Percentiles rank a stretch among this genome's conserved stretches.
Evolutionary conservation across 2,888 invertebrate genomes (phyloP).

Genomic region (Pristionchus exspectatus): DNA sequence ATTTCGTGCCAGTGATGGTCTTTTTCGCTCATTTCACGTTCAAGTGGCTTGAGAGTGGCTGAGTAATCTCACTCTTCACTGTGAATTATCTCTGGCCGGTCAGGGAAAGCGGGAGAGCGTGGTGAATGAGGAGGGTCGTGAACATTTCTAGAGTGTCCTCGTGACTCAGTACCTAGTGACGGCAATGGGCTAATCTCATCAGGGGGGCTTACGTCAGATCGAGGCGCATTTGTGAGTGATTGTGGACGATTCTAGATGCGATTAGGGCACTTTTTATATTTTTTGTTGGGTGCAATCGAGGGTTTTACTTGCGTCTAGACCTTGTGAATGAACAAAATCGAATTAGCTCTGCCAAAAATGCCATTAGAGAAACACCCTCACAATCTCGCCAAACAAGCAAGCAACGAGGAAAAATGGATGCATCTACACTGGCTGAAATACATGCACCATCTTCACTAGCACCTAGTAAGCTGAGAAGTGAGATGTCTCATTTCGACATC

Average conservation of each 20-base stretch:
- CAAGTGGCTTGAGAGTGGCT: conserved; percentile 1
- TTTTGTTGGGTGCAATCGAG: too few species aligned
- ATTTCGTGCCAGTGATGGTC: neutral
- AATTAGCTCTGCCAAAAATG: too few species aligned
- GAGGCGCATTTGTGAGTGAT: neutral
- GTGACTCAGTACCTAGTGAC: neutral
- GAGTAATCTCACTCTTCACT: neutral
- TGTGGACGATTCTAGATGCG: conserved; percentile 5
- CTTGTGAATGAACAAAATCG: too few species aligned
- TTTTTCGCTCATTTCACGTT: neutral
- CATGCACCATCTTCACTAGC: too few species aligned
- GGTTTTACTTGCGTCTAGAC: too few species aligned
- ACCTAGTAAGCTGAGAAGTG: too few species aligned
- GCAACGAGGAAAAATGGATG: too few species aligned
- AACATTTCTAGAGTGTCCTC: neutral
- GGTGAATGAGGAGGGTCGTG: neutral
- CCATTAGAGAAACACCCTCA: too few species aligned
- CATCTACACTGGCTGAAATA: too few species aligned
- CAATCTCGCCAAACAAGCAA: too few species aligned
- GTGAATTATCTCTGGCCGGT: neutral
- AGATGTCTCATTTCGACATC: too few species aligned
- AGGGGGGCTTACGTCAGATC: conserved; percentile 22
- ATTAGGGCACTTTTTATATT: neutral
- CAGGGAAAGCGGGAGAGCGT: neutral
- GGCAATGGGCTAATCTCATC: conserved; percentile 42